Conservation (phyloP, 92 coral and sea anemone species). For the Epizoanthus ramosus region DNA sequence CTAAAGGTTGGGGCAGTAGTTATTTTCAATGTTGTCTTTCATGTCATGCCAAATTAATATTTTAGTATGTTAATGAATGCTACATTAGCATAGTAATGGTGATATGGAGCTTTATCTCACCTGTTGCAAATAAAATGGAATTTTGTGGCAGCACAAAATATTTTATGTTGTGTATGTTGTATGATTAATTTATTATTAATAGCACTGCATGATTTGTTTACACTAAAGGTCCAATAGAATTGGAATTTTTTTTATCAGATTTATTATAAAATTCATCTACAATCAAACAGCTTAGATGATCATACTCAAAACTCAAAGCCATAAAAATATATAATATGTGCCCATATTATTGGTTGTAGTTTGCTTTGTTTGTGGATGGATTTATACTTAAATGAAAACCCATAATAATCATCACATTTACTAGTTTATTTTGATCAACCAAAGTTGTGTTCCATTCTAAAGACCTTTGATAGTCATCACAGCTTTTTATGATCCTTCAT, state of each 20-base stretch:
- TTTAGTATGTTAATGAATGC: not conserved
- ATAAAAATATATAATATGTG: not conserved
- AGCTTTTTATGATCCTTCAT: not conserved
- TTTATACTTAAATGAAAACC: not conserved
- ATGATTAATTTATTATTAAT: not conserved
- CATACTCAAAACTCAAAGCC: not conserved
- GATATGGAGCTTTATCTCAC: not conserved
- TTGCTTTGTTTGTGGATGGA: not conserved
- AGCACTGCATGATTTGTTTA: not conserved
- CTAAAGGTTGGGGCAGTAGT: not conserved
- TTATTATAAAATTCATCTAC: conserved; percentile 1
- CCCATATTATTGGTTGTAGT: not conserved
- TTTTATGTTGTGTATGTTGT: not conserved
- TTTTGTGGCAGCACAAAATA: not conserved
- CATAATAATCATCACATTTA: too few relatives aligned
- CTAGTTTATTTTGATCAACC: too few relatives aligned
- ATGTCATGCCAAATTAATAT: not conserved
- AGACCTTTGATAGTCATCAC: not conserved
- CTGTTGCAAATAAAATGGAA: not conserved
- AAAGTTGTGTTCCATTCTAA: not conserved
- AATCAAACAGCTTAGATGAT: conserved; percentile 3
- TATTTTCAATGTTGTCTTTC: not conserved
- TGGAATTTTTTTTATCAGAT: not conserved
- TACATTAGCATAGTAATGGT: not conserved
- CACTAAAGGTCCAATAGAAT: not conserved